phyloP scores from a whole-genome alignment of 2,113 vertebrate genomes.

The Bos indicus region DNA sequence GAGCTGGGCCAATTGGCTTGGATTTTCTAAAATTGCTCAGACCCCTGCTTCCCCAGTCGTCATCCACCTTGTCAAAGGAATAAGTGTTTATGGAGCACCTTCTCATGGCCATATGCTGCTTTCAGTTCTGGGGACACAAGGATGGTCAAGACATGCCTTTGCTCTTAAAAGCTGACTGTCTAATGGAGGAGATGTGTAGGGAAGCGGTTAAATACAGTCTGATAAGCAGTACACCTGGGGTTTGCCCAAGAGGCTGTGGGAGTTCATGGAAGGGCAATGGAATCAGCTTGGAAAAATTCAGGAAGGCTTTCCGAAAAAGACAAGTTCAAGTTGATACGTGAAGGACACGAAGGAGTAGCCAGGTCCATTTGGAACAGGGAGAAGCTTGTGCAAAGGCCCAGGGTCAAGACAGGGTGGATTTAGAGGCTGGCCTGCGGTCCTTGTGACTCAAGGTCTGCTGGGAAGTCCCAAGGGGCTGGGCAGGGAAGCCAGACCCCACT shows the following conservation, averaged over 20 bases:
- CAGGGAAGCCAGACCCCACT: neutral
- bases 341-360: neutral
- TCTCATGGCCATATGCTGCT: neutral
- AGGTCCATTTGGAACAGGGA: neutral
- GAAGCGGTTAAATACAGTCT: neutral
- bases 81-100: neutral
- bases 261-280: neutral
- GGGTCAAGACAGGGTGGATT: neutral
- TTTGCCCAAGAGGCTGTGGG: neutral
- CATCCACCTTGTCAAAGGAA: neutral
- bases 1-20: neutral
- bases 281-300: neutral
- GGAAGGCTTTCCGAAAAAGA: neutral
- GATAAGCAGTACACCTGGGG: neutral
- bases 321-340: neutral
- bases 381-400: neutral
- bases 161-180: neutral
- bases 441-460: neutral
- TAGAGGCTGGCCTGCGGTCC: neutral
- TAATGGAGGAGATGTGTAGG: neutral
- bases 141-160: neutral
- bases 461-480: neutral
- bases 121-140: neutral
- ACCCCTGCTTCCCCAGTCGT: neutral
- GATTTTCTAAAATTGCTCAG: neutral